Percentiles rank a stretch among this genome's conserved stretches.
phyloP scores from a whole-genome alignment of 1,140 invertebrate species.

The Drosophila punjabiensis region DNA sequence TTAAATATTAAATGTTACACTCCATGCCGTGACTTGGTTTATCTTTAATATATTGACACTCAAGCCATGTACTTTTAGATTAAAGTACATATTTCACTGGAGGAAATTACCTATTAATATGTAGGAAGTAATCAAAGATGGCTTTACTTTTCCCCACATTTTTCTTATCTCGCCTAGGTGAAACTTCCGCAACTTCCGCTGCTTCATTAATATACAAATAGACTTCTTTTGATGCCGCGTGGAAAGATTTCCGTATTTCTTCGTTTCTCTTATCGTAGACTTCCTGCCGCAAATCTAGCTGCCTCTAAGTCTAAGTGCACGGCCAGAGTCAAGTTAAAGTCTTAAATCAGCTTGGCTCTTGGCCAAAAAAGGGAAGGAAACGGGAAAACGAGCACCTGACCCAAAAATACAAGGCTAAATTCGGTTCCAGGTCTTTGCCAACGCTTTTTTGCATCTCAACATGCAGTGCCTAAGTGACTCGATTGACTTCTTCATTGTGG shows the following conservation, averaged over 20 bases:
- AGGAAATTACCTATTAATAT: slow-evolving; percentile 8
- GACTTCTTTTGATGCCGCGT: slow-evolving; percentile 26
- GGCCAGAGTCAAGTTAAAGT: slow-evolving; percentile 51
- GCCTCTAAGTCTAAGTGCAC: slow-evolving; percentile 44
- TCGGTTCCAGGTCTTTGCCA: slow-evolving; percentile 8
- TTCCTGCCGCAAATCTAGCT: slow-evolving; percentile 73
- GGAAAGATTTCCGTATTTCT: slow-evolving; percentile 6
- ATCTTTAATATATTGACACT: background rate
- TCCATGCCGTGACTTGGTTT: no score
- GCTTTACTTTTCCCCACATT: slow-evolving; percentile 5
- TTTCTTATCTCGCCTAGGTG: slow-evolving; percentile 6
- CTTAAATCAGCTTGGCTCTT: slow-evolving; percentile 69
- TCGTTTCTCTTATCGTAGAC: slow-evolving; percentile 53
- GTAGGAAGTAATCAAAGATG: slow-evolving; percentile 1
- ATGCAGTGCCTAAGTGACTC: slow-evolving; percentile 65
- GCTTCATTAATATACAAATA: slow-evolving; percentile 30
- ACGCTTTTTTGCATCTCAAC: slow-evolving; percentile 61
- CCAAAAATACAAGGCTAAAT: slow-evolving; percentile 27
- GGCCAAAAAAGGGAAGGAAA: slow-evolving; percentile 44
- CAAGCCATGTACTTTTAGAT: background rate
- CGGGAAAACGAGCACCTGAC: slow-evolving; percentile 9
- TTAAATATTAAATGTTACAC: background rate
- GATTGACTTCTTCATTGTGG: slow-evolving; percentile 76
- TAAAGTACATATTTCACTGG: background rate
- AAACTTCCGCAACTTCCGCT: slow-evolving; percentile 27